Evolutionary conservation across 2,888 invertebrate genomes (phyloP).

Genomic region (Odontomyia ornata): DNA sequence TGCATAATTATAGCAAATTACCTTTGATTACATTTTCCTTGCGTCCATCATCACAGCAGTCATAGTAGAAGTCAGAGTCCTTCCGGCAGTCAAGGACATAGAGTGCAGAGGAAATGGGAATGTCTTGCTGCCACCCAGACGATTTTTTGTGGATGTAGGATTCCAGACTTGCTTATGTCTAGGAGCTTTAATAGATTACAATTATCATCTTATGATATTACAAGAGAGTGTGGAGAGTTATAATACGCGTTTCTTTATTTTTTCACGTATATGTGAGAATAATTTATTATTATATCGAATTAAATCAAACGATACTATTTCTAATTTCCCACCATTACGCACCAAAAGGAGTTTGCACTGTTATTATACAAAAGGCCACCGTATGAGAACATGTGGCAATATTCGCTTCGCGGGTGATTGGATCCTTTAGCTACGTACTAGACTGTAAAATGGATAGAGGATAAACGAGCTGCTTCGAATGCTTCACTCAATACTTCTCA

Average conservation of each 20-base stretch:
- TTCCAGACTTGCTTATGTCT: too few species aligned
- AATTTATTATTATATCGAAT: too few species aligned
- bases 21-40: slow-evolving; percentile 45
- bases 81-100: slow-evolving; percentile 15
- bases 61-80: slow-evolving; percentile 25
- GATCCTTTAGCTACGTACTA: slow-evolving; percentile 50
- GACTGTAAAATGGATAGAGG: slow-evolving; percentile 50
- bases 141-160: slow-evolving; percentile 35
- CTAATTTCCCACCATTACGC: too few species aligned
- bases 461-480: slow-evolving; percentile 37
- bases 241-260: too few species aligned
- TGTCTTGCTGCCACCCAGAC: background rate
- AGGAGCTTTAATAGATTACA: too few species aligned
- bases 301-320: too few species aligned
- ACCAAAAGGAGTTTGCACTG: background rate
- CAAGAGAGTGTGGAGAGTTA: too few species aligned
- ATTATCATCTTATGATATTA: too few species aligned
- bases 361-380: background rate
- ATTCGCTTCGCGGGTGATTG: slow-evolving; percentile 11
- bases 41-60: slow-evolving; percentile 33
- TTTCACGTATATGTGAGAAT: too few species aligned
- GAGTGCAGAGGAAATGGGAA: background rate
- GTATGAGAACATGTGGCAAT: background rate
- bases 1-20: slow-evolving; percentile 48
- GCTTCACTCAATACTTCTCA: background rate